Evolutionary conservation across 2,113 vertebrate species (phyloP), one percentile per base, ranked within the genome.

Genomic region (Prunella fulvescens): DNA sequence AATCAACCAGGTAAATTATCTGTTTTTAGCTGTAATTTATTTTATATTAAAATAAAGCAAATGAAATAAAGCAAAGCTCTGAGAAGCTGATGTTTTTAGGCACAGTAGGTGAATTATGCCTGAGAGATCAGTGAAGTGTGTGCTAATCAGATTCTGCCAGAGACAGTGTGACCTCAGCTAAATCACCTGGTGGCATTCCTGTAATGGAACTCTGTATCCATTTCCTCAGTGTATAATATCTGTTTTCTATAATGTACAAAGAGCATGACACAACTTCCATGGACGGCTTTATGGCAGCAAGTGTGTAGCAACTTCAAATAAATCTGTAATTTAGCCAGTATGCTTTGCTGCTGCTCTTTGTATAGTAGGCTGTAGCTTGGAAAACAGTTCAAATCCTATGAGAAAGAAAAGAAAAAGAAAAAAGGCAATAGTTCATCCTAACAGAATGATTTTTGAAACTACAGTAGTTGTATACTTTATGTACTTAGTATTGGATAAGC

Each of bases 1-100:
- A 73, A 92, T 72, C 86, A 96, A 33, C 86, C 90, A 70, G 98
- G 98, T 99, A 98, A 95, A n/a, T 48, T 44, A 39, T 12, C 0
- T 73, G 9, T 69, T 89, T 26, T 51, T 20, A 76, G 76, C 3
- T 29, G 12, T 65, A 35, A 28, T 72, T 83, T 85, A n/a, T 80
- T 90, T 76, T 35, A 33, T 70, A 25, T 72, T 31, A 62, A 69
- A 86, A 28, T 26, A 44, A 81, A 50, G 18, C 19, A 84, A 26
- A 74, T 29, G 2, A 40, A 84, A n/a, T n/a, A n/a, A n/a, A n/a
- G n/a, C n/a, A 81, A 85, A 40, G 3, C 19, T 56, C 3, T 50
- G 23, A 37, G 57, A 79, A 61, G 14, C 17, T 48, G 35, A 17
- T 60, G 10, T 62, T 81, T 86, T 65, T 28, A 19, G 45, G 12